Base-by-base conservation (phyloP, 2,113 vertebrate species). In the Suncus etruscus region DNA sequence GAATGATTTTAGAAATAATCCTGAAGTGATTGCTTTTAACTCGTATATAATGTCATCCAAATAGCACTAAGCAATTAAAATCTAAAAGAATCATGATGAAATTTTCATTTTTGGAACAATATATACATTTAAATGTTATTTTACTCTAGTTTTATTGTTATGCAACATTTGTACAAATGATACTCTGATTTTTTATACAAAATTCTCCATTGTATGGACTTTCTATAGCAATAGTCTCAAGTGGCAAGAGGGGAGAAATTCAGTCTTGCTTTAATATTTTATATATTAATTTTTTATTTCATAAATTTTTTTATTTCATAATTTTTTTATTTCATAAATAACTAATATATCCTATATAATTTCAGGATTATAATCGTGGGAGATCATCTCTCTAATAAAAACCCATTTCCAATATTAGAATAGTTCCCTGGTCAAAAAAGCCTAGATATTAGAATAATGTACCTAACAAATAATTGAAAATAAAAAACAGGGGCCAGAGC, bases 261-360 rank as follows among this genome's bases (percentile, higher is more conserved):
- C 29, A 22, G 9, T 78, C 91, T 91, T 85, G 12, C 58, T 66
- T 93, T 83, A 58, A 39, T 75, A 22, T 74, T 89, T 3, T 39
- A 39, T 39, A 39, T 39, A n/a, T n/a, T n/a, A n/a, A n/a, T n/a
- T n/a, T 39, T 39, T 39, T 39, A 3, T 39, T 39, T 39, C 39
- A 39, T 39, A 39, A 39, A 39, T 92, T n/a, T n/a, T 39, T 39
- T 39, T 39, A 3, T 39, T 39, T 39, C 39, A 39, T 39, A 39
- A 39, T n/a, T n/a, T n/a, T 39, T 39, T 39, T 39, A 3, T 39
- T 39, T 39, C 39, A 39, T 39, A 39, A 39, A 39, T 92, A 25
- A 32, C 3, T 51, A 74, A 70, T 69, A 29, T 0, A 29, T 2
- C 48, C 50, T 47, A 18, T 12, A 61, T 16, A 70, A 86, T 86